These are phyloP conservation scores for Hypotaenidia philippensis DNA, from an alignment of 2,797 vertebrate species.

Conservation along the genomic window DNA sequence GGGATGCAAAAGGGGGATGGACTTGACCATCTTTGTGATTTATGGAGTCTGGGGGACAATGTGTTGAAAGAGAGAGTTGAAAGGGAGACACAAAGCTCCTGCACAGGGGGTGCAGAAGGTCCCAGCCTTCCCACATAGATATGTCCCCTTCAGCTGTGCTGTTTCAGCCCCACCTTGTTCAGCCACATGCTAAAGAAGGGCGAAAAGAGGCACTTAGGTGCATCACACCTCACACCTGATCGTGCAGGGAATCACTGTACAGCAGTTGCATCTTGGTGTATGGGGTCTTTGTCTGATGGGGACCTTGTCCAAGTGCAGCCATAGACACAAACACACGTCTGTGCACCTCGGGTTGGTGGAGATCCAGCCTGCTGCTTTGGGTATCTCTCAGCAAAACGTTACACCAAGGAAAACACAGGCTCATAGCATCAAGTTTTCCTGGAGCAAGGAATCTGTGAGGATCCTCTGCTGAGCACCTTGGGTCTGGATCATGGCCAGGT, in stretches of 20 bases:
- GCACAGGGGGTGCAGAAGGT: neutral
- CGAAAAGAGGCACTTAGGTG: neutral
- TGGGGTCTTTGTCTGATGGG: fast-evolving
- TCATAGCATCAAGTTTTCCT: neutral
- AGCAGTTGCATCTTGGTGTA: neutral
- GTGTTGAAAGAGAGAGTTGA: neutral
- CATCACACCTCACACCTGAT: neutral
- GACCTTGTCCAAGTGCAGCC: neutral
- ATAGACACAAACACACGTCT: fast-evolving
- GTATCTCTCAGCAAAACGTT: neutral
- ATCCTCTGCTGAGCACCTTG: neutral
- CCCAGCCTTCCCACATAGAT: neutral
- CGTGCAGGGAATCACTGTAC: neutral
- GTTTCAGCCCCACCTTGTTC: neutral
- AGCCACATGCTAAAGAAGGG: neutral
- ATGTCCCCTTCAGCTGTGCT: fast-evolving
- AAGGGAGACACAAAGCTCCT: neutral
- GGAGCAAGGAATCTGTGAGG: neutral
- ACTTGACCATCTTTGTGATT: neutral
- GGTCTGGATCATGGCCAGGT: fast-evolving
- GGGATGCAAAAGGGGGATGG: fast-evolving
- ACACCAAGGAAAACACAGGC: neutral
- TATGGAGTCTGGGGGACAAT: neutral
- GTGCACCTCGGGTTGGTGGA: too few relatives aligned
- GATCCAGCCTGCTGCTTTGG: neutral